phyloP scores from a whole-genome alignment of 2,888 invertebrate species.

The Kuschelorhynchus macadamiae region DNA sequence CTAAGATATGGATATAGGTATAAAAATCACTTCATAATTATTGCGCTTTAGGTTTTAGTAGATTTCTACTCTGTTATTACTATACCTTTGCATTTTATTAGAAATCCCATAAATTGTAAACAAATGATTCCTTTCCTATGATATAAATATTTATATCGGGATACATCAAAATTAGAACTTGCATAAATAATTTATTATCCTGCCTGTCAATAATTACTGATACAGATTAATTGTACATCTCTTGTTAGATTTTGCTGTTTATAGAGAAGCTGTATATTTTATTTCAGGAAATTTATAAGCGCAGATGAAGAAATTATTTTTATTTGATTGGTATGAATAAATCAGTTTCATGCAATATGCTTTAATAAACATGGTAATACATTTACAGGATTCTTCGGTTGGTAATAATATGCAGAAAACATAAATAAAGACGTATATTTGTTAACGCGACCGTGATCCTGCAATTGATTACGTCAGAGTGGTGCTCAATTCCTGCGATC shows the following conservation, averaged over 20 bases:
- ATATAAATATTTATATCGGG: constrained; percentile 37
- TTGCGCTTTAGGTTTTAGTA: constrained; percentile 1
- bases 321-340: too few relatives aligned
- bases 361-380: too few relatives aligned
- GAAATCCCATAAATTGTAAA: constrained; percentile 32
- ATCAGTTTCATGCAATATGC: too few relatives aligned
- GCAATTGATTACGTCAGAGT: too few relatives aligned
- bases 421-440: too few relatives aligned
- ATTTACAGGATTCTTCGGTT: too few relatives aligned
- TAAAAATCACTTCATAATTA: constrained; percentile 4
- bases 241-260: constrained; percentile 4
- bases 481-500: too few relatives aligned
- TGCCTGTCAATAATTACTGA: constrained; percentile 6
- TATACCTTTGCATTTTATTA: constrained; percentile 25
- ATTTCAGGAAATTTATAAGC: too few relatives aligned
- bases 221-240: constrained; percentile 6
- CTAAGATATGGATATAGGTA: constrained; percentile 18
- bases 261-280: too few relatives aligned
- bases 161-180: constrained; percentile 26
- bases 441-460: too few relatives aligned
- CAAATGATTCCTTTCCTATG: constrained; percentile 24
- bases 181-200: constrained; percentile 19
- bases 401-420: too few relatives aligned
- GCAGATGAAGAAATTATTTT: too few relatives aligned
- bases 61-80: constrained; percentile 27